These are phyloP conservation scores for Furcifer pardalis DNA, from an alignment of 2,797 vertebrate species.

Conservation along the genomic window DNA sequence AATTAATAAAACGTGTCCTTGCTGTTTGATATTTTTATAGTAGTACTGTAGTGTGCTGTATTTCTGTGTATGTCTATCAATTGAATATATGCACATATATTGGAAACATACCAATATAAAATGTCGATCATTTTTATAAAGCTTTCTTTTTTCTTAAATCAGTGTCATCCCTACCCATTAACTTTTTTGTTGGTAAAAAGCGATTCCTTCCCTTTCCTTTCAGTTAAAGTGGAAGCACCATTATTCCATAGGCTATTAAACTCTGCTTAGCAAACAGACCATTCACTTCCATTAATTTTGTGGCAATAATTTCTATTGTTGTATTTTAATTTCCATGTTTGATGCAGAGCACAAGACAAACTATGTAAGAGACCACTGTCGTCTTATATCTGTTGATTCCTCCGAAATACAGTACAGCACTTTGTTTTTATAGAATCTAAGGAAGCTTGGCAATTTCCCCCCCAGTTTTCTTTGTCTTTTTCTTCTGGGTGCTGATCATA, in stretches of 20 bases:
- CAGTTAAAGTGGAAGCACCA: slow-evolving; percentile 40
- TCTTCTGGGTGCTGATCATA: background rate
- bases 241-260: slow-evolving; percentile 36
- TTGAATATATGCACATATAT: background rate
- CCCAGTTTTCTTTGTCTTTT: slow-evolving; percentile 34
- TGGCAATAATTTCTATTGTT: slow-evolving; percentile 32
- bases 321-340: slow-evolving; percentile 39
- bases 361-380: slow-evolving; percentile 58
- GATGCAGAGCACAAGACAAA: slow-evolving; percentile 31
- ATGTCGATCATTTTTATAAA: slow-evolving; percentile 43
- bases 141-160: slow-evolving; percentile 23
- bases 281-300: slow-evolving; percentile 48
- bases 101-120: background rate
- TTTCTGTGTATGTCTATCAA: background rate
- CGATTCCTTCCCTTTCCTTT: slow-evolving; percentile 52
- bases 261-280: slow-evolving; percentile 49
- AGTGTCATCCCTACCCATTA: background rate
- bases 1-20: slow-evolving; percentile 17
- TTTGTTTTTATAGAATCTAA: slow-evolving; percentile 19
- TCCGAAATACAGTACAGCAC: slow-evolving; percentile 34
- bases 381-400: slow-evolving; percentile 48
- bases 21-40: background rate
- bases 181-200: slow-evolving; percentile 24
- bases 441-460: background rate
- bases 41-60: background rate